A percentile compares a stretch with the other conserved stretches of the same genome.
Conservation (phyloP, 2,797 vertebrate species). For the Hoplostethus mediterraneus region DNA sequence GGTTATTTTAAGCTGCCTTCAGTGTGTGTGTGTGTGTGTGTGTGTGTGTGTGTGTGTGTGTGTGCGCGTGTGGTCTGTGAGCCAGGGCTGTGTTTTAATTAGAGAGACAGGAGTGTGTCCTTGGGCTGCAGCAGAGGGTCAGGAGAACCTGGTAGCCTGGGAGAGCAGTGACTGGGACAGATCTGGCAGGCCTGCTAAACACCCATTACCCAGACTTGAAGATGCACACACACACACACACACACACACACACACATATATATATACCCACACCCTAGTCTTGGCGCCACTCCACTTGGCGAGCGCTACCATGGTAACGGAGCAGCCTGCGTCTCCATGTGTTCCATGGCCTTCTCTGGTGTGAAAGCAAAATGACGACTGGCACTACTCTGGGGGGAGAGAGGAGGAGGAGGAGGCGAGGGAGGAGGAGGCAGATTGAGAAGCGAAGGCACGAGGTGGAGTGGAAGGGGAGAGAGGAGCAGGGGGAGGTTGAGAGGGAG, state of each 20-base stretch:
- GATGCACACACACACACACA: constrained; percentile 54
- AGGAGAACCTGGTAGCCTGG: constrained; percentile 77
- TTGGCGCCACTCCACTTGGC: constrained; percentile 73
- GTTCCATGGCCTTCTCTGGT: constrained; percentile 64
- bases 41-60: constrained; percentile 35
- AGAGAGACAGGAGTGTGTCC: constrained; percentile 83
- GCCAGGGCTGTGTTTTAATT: constrained; percentile 85
- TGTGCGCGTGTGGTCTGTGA: constrained; percentile 45
- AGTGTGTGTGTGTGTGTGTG: constrained; percentile 52
- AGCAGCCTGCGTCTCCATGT: constrained; percentile 71
- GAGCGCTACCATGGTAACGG: constrained; percentile 70
- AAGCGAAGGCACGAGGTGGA: constrained; percentile 65
- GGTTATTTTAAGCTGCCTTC: constrained; percentile 83
- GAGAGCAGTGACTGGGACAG: constrained; percentile 72
- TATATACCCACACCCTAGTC: constrained; percentile 22
- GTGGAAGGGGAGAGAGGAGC: constrained; percentile 59
- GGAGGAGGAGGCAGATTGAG: constrained; percentile 64
- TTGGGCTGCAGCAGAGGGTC: constrained; percentile 82
- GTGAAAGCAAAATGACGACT: constrained; percentile 72
- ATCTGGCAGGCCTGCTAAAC: constrained; percentile 79
- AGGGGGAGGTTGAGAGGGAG: constrained; percentile 65
- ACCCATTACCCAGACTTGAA: constrained; percentile 77
- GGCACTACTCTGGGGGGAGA: constrained; percentile 65
- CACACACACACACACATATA: too few species aligned
- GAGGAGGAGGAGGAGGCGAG: constrained; percentile 38